These are phyloP conservation scores for Nomada ruficornis DNA, from an alignment of 2,888 invertebrate species.

Conservation along the genomic window DNA sequence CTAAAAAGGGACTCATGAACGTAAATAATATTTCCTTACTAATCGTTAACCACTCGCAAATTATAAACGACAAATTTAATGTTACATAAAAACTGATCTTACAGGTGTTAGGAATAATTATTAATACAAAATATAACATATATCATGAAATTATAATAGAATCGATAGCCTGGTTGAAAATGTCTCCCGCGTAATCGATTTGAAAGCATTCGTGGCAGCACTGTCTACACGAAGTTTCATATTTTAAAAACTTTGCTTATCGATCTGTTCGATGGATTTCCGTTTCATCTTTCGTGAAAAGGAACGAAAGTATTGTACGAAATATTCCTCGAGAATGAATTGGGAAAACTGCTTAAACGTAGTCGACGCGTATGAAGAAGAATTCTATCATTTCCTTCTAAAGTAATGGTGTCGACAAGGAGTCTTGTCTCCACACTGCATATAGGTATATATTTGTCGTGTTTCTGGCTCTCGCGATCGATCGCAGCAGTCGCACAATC, in stretches of 20 bases:
- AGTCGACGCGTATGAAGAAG: neutral
- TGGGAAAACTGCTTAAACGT: neutral
- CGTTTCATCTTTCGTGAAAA: conserved; percentile 17
- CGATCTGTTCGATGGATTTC: conserved; percentile 63
- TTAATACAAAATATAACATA: neutral
- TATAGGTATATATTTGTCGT: conserved; percentile 55
- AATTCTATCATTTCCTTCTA: conserved; percentile 14
- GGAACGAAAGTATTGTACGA: neutral
- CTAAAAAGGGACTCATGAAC: no score
- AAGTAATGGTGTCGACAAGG: conserved; percentile 51
- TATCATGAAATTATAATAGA: neutral
- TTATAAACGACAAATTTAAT: neutral
- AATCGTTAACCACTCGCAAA: no score
- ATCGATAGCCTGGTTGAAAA: conserved; percentile 35
- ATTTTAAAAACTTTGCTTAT: conserved; percentile 62
- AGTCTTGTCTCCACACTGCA: conserved; percentile 48
- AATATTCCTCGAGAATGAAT: neutral
- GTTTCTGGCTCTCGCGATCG: conserved; percentile 64
- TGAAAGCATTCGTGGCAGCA: conserved; percentile 55
- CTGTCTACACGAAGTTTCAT: conserved; percentile 49
- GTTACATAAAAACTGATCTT: neutral
- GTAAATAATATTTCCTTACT: no score
- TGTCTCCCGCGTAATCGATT: conserved; percentile 58
- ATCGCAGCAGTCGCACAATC: conserved; percentile 67
- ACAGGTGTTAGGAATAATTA: neutral